These are phyloP conservation scores for Sitta europaea DNA, from an alignment of 2,113 vertebrate genomes.

Conservation along the genomic window DNA sequence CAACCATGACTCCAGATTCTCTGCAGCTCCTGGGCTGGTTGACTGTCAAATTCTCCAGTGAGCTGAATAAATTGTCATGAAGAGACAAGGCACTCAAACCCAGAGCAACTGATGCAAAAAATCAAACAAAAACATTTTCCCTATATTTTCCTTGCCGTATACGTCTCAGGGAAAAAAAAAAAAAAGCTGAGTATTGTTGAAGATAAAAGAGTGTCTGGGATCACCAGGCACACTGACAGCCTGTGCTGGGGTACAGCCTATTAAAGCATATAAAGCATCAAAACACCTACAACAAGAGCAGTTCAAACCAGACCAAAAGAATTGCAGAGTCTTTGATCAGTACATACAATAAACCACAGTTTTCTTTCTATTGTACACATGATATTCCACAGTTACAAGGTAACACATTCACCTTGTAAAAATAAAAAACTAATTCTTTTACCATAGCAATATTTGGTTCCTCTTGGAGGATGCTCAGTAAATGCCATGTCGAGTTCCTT, in stretches of 20 bases:
- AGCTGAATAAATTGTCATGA: neutral
- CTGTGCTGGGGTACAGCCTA: neutral
- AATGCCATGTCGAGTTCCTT: neutral
- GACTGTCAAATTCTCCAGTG: neutral
- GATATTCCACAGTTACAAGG: neutral
- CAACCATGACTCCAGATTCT: neutral
- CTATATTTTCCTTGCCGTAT: neutral
- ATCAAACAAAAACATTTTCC: neutral
- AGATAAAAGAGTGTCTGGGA: constrained; percentile 22
- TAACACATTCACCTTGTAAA: neutral
- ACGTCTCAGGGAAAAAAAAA: rapidly evolving
- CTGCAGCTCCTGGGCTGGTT: neutral
- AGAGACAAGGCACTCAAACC: neutral
- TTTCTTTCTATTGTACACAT: neutral
- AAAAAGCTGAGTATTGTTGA: neutral
- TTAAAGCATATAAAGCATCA: neutral
- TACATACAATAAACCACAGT: neutral
- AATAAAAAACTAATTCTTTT: rapidly evolving
- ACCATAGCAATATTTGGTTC: neutral
- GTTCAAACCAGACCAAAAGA: neutral
- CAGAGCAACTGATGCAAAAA: neutral
- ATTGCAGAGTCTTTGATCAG: neutral
- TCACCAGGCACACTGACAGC: constrained; percentile 11
- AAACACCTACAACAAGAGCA: constrained; percentile 3
- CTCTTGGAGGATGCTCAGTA: neutral